Evolutionary conservation across 2,888 invertebrate species (phyloP), one percentile per base, ranked within the genome.

Genomic region (Athripsodes cinereus): DNA sequence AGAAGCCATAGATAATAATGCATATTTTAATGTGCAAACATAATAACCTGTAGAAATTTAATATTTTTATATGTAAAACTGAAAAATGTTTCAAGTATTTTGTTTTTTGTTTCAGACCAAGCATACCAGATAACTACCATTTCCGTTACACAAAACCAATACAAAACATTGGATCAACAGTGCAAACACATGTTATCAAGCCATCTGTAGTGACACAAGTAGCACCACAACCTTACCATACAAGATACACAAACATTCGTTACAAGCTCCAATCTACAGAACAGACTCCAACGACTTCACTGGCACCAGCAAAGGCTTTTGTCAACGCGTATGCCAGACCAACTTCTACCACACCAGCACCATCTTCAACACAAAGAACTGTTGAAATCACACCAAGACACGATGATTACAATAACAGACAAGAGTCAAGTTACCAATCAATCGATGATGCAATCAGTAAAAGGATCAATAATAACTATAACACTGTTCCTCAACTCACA

Each of bases 171-270:
- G 40, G 40, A 40, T 40, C 40, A 2, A 40, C 40, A 13, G 40
- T 40, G 13, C 40, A 40, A 13, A 40, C 40, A 8, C 8, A 6
- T 6, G 40, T 40, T 13, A 13, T 40, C 2, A 53, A 21, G 26
- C 53, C 46, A 22, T 26, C 55, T 13, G n/a, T 47, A 18, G 22
- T 49, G 10, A 51, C 57, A 16, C 26, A 58, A 53, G 26, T 51
- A 74, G 71, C 74, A 64, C 76, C 75, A 54, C 68, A 70, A 66
- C 77, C 75, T 69, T 68, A 71, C 59, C 73, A 75, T 62, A 72
- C 74, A 58, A 72, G 72, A 64, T 77, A 74, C 66, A 78, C 78
- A 10, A 70, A 75, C 61, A 66, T 76, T 13, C 66, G 71, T 13
- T 74, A 69, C 68, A 71, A 26, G 10, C 62, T 52, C 18, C 56